Conservation (phyloP, 2,888 invertebrate genomes). For the Camponotus fellah region DNA sequence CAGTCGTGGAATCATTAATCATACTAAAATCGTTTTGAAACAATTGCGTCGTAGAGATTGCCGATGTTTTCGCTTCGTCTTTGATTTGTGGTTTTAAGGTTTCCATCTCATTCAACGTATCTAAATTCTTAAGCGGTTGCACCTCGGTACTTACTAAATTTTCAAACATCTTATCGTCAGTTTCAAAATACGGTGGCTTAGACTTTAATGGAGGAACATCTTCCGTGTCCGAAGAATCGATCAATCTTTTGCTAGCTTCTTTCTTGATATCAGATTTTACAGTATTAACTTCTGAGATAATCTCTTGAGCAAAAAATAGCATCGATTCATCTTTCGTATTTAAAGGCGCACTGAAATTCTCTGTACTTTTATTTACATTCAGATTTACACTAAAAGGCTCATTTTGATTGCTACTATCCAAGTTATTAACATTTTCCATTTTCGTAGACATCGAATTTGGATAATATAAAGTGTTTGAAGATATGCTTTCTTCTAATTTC, state of each 20-base stretch:
- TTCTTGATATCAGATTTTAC: conserved; percentile 72
- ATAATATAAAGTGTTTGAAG: conserved; percentile 32
- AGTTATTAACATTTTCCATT: conserved; percentile 46
- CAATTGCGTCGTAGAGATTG: conserved; percentile 21
- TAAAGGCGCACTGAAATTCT: conserved; percentile 41
- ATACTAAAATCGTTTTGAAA: conserved; percentile 45
- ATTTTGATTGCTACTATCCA: conserved; percentile 61
- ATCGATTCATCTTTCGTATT: conserved; percentile 40
- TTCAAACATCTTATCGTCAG: conserved; percentile 48
- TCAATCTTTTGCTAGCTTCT: conserved; percentile 75
- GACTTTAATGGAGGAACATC: conserved; percentile 78
- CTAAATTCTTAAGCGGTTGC: conserved; percentile 42
- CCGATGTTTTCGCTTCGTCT: conserved; percentile 17
- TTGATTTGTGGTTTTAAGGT: conserved; percentile 7
- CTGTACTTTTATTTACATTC: conserved; percentile 50
- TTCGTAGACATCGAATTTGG: conserved; percentile 61
- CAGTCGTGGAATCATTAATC: conserved; percentile 25
- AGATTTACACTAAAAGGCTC: conserved; percentile 48
- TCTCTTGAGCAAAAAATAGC: conserved; percentile 36
- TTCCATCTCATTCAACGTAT: conserved; percentile 33
- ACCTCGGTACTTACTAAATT: conserved; percentile 39
- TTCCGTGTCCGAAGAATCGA: conserved; percentile 67
- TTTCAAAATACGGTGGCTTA: conserved; percentile 70
- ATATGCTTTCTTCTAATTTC: conserved; percentile 44
- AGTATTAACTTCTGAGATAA: conserved; percentile 34